Evolutionary conservation across 2,113 vertebrate genomes (phyloP), one percentile per base, ranked within the genome.

Genomic region (Synchiropus splendidus): DNA sequence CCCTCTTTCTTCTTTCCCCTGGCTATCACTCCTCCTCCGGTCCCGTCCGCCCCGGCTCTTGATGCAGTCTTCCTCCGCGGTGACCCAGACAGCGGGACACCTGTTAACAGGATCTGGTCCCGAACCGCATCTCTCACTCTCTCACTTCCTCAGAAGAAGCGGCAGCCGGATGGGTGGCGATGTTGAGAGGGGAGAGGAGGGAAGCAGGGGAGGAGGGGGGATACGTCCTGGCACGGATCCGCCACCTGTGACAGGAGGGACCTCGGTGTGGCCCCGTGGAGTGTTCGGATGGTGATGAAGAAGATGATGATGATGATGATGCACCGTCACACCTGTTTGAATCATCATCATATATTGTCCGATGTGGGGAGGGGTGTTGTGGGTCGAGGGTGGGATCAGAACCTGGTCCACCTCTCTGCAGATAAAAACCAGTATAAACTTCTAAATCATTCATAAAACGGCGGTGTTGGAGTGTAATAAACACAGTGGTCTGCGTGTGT

Each of bases 21-120:
- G 41, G 72, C 59, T 71, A 80, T 81, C 79, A 44, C 48, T 66
- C 54, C 51, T 72, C 60, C 63, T 64, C 13, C 18, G 48, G 32
- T 45, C 52, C 61, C 74, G 74, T 64, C 64, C 10, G 40, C 40
- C 39, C 15, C 54, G 57, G 48, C 58, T 47, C 53, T 55, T 61
- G 79, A 78, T 82, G 78, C 80, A 67, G 61, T 73, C 78, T 63
- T 61, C 54, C 60, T 42, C 63, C 13, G 27, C 16, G 51, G 45
- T 75, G 81, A 75, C 65, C 72, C 66, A 72, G 74, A 61, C 77
- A 63, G 70, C 39, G 55, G 75, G 82, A 84, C 86, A 87, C 86
- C 84, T 86, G 85, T 87, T 86, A 80, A 82, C 80, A 81, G 79
- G 54, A 71, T 77, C 61, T 54, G 75, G 86, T 87, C 84, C 86